Evolutionary conservation across 2,888 invertebrate genomes (phyloP), one percentile per base, ranked within the genome.

Genomic region (Tetragonisca angustula): DNA sequence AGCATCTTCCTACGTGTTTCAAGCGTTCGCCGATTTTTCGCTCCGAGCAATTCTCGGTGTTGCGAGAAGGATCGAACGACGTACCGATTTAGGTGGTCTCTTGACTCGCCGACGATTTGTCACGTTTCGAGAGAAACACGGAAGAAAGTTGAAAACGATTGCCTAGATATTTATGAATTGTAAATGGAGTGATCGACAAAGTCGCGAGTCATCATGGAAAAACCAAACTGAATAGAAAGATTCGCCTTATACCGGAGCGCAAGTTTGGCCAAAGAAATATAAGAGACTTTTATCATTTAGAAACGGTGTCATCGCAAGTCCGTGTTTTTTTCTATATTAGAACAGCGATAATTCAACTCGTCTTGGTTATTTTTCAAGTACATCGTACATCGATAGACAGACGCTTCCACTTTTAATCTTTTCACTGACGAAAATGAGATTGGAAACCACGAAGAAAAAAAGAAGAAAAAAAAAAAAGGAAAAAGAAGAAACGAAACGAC

Each of bases 241-340:
- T 54, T 49, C 52, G 65, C 84, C 83, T 86, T 84, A 84, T 81
- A 87, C 84, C 88, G 87, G 85, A 87, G 88, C 74, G 72, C 76
- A 79, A 84, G 81, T 80, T 50, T 64, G 59, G 54, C 75, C 76
- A 62, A 84, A 86, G 83, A 69, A 87, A 87, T 64, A 69, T 69
- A 43, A 43, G 85, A 78, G 87, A 79, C 71, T 79, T 79, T 88
- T 87, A 85, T 88, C 88, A 75, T 69, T 27, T 36, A 69, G 80
- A 71, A 81, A 71, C 83, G 77, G 77, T 85, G 88, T 76, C 80
- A 88, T 87, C 88, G 87, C 77, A 17, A 59, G 24, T 32, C 81
- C 88, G 77, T 87, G 68, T 88, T 84, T 70, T 88, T 84, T 70
- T 36, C 61, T 68, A 24, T 49, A 52, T 54, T 73, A 68, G 75